A percentile compares a stretch with the other conserved stretches of the same genome.
Conservation (phyloP, 2,888 invertebrate genomes). For the Drosophila pseudotalamancana region DNA sequence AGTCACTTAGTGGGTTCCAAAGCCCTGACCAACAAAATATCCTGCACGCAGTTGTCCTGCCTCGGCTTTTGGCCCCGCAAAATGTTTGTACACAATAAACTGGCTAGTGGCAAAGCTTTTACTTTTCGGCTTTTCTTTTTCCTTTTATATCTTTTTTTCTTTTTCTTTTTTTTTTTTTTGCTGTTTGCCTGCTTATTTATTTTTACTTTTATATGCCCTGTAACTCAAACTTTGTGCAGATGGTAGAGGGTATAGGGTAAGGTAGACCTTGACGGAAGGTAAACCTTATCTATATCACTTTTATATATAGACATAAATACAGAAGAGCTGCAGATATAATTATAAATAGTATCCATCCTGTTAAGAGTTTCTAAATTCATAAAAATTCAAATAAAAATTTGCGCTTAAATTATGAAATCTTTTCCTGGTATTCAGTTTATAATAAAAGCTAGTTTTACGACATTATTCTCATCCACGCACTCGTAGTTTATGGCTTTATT, state of each 20-base stretch:
- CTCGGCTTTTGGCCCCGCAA: conserved; percentile 42
- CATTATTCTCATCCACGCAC: not conserved
- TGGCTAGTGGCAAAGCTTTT: conserved; percentile 67
- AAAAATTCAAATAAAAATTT: no score
- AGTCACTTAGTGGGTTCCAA: conserved; percentile 50
- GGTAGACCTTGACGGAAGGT: not conserved
- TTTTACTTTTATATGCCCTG: conserved; percentile 49
- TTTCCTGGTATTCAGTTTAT: no score
- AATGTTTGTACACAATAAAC: conserved; percentile 77
- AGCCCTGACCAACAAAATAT: not conserved
- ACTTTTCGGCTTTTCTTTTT: conserved; percentile 72
- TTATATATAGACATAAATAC: no score
- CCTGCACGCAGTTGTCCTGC: not conserved
- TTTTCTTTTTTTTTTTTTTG: conserved; percentile 17
- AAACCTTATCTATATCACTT: no score
- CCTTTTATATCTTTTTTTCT: conserved; percentile 57
- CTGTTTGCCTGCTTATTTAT: conserved; percentile 55
- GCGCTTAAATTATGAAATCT: no score
- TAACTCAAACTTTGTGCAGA: not conserved
- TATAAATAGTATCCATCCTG: no score
- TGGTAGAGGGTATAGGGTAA: not conserved
- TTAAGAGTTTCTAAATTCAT: no score
- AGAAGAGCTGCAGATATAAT: no score
- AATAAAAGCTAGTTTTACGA: not conserved
- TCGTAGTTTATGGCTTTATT: not conserved